Conservation (phyloP, 2,113 vertebrate species). For the Corvus hawaiiensis region DNA sequence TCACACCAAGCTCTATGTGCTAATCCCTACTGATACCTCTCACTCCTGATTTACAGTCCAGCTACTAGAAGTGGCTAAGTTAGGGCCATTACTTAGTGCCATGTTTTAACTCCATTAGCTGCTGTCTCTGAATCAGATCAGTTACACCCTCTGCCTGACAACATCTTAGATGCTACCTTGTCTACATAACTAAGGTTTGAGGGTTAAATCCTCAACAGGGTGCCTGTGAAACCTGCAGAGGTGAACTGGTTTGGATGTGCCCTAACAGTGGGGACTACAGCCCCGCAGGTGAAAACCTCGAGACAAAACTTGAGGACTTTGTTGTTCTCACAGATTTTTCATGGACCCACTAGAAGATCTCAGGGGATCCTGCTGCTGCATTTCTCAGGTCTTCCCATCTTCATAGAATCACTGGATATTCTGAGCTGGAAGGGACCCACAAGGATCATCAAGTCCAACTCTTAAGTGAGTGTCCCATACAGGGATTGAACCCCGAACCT, state of each 20-base stretch:
- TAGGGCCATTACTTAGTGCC: neutral
- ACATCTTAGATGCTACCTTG: neutral
- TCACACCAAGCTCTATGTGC: neutral
- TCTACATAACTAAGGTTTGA: neutral
- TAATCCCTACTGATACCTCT: neutral
- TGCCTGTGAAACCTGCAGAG: neutral
- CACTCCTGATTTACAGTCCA: neutral
- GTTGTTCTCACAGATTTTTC: neutral
- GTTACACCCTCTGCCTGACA: neutral
- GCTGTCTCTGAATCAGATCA: neutral
- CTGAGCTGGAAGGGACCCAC: neutral
- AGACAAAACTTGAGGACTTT: neutral
- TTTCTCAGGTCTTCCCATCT: neutral
- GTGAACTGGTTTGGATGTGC: neutral
- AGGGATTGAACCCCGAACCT: neutral
- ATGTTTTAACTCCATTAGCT: neutral
- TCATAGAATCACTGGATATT: neutral
- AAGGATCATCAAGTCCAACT: neutral
- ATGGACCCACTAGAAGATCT: neutral
- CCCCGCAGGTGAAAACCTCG: neutral
- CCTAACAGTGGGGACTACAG: neutral
- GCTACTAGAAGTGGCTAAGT: neutral
- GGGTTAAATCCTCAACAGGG: neutral
- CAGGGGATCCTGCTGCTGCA: neutral
- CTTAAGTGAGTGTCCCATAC: neutral